Evolutionary conservation across 1,140 invertebrate genomes (phyloP), one percentile per base, ranked within the genome.

Genomic region (Euwallacea fornicatus): DNA sequence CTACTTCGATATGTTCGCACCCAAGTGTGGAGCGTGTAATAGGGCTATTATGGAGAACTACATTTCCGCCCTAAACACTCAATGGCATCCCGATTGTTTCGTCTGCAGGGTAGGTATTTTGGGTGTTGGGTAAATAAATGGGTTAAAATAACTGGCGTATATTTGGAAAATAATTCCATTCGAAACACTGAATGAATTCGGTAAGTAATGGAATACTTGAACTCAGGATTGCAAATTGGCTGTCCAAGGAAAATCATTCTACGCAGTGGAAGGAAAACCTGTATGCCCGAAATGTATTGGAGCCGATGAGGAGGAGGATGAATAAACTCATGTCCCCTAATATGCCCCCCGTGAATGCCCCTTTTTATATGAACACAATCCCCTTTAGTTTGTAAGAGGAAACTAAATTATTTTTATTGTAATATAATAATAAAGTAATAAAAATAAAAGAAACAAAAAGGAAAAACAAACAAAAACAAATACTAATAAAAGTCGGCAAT

Each of bases 61-160:
- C 82, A 98, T 99, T 79, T 98, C 96, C 1, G 98, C 98, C 10
- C 84, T 99, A 56, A 98, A 97, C 82, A 89, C 91, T 67, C 97
- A 99, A 82, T 99, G 98, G 98, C 98, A 99, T 86, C 95, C 97
- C 9, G 94, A 98, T 81, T 99, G 98, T 83, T 99, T 99, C 85
- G 96, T 98, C 70, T 99, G 98, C 88, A 91, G 96, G 91, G 97
- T 99, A 89, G 88, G 93, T 88, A 75, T 77, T 53, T 61, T 9
- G 21, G 67, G 46, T 61, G 41, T 8, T 62, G 56, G 43, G 42
- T 33, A 46, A 7, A 41, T 41, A 8, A 11, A 42, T 11, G 7
- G 42, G 11, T 33, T 33, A 42, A 60, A 60, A 11, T 42, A 15
- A 56, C 46, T 50, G 13, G 13, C 9, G 9, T 50, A 11, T 6